These are phyloP conservation scores for Rhinella marina DNA, from an alignment of 2,797 vertebrate species.

Conservation along the genomic window DNA sequence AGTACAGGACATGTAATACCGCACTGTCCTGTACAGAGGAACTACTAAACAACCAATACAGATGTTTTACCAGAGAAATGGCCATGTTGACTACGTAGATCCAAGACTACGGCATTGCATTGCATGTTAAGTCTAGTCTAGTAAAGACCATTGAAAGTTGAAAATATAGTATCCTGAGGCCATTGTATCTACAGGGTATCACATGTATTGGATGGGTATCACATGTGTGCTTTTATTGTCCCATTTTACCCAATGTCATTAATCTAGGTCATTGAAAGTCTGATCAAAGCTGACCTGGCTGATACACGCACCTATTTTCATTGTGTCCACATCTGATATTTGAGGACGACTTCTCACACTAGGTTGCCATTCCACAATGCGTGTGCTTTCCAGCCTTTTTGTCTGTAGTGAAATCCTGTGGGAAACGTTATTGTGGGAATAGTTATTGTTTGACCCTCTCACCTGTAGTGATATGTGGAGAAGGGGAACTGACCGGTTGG, in stretches of 20 bases:
- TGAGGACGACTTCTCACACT: conserved; percentile 44
- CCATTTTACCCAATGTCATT: not conserved
- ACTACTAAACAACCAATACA: too few species aligned
- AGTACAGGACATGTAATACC: too few species aligned
- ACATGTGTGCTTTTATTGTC: not conserved
- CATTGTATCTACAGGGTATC: too few species aligned
- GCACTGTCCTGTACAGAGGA: too few species aligned
- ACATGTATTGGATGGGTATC: conserved; percentile 11
- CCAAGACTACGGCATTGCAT: too few species aligned
- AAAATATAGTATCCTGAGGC: too few species aligned
- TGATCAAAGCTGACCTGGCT: conserved; percentile 56
- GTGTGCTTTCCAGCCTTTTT: conserved; percentile 58
- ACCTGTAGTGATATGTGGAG: conserved; percentile 28
- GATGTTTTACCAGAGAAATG: too few species aligned
- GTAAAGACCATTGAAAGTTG: too few species aligned
- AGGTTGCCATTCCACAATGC: conserved; percentile 63
- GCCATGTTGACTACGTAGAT: too few species aligned
- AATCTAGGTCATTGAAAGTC: conserved; percentile 1
- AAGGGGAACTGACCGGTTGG: conserved; percentile 6
- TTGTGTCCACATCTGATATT: conserved; percentile 54
- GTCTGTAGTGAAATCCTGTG: conserved; percentile 41
- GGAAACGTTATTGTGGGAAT: conserved; percentile 36
- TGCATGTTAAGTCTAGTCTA: too few species aligned
- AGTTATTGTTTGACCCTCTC: conserved; percentile 25
- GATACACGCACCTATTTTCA: not conserved